Percentiles rank a stretch among this genome's conserved stretches.
Evolutionary conservation across 2,888 invertebrate genomes (phyloP).

Genomic region (Archips xylosteana): DNA sequence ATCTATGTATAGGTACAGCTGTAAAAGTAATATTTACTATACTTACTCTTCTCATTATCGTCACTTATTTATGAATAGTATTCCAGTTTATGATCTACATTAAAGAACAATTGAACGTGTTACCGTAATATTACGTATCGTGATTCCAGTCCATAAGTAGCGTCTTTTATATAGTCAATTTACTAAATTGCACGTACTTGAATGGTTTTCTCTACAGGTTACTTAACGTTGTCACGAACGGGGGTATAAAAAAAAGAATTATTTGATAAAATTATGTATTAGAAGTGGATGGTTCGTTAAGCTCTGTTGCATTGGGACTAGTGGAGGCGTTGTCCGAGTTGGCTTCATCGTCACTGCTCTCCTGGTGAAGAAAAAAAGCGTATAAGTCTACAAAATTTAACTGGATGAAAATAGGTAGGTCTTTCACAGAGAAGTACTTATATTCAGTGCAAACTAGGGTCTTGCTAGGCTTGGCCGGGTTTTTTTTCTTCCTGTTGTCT

Average conservation of each 20-base stretch:
- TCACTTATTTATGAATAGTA: not conserved
- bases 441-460: too few species aligned
- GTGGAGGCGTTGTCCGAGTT: constrained; percentile 60
- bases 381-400: too few species aligned
- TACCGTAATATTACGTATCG: not conserved
- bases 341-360: constrained; percentile 62
- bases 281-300: constrained; percentile 44
- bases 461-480: too few species aligned
- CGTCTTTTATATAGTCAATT: not conserved
- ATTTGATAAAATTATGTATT: constrained; percentile 29
- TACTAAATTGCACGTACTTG: not conserved
- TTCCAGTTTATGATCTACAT: not conserved
- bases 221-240: not conserved
- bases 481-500: too few species aligned
- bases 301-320: constrained; percentile 44
- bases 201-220: not conserved
- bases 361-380: constrained; percentile 48
- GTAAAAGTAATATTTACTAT: not conserved
- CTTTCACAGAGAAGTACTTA: too few species aligned
- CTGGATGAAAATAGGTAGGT: too few species aligned
- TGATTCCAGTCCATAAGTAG: not conserved
- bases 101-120: not conserved
- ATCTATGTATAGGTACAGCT: not conserved
- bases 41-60: not conserved
- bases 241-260: constrained; percentile 4